A percentile compares a stretch with the other conserved stretches of the same genome.
phyloP scores from a whole-genome alignment of 1,140 invertebrate species.

The Zaprionus davidi region DNA sequence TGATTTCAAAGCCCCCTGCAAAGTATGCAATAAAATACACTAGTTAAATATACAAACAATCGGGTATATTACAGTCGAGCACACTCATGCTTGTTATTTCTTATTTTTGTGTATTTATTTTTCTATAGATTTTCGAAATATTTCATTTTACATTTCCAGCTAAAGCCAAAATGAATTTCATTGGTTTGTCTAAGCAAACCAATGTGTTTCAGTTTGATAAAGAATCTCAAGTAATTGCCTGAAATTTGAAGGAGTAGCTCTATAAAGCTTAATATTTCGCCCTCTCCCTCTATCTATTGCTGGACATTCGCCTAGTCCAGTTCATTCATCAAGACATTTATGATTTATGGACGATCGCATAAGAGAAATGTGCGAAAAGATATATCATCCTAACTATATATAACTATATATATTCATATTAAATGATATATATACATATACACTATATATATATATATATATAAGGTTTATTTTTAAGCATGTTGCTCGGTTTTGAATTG shows the following conservation, averaged over 20 bases:
- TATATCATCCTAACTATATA: constrained; percentile 11
- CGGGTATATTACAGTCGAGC: too few relatives aligned
- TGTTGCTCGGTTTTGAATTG: constrained; percentile 47
- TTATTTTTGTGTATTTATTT: not conserved
- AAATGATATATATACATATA: constrained; percentile 9
- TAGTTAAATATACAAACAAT: too few relatives aligned
- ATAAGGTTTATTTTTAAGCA: constrained; percentile 41
- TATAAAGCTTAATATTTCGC: not conserved
- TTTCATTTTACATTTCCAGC: not conserved
- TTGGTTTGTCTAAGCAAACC: not conserved
- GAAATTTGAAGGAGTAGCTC: not conserved
- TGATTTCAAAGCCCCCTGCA: too few relatives aligned
- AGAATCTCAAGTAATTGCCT: not conserved
- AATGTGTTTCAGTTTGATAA: not conserved
- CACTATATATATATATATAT: not conserved
- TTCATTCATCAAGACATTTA: constrained; percentile 8
- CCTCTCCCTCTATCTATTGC: not conserved
- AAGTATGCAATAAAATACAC: too few relatives aligned
- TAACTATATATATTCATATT: constrained; percentile 8
- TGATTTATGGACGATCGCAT: constrained; percentile 3
- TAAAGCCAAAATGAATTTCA: not conserved
- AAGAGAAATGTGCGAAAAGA: constrained; percentile 2
- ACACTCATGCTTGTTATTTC: not conserved
- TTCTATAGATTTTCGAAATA: not conserved
- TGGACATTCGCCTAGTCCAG: not conserved